phyloP scores from a whole-genome alignment of 1,140 invertebrate genomes.

The Drosophila fuyamai region DNA sequence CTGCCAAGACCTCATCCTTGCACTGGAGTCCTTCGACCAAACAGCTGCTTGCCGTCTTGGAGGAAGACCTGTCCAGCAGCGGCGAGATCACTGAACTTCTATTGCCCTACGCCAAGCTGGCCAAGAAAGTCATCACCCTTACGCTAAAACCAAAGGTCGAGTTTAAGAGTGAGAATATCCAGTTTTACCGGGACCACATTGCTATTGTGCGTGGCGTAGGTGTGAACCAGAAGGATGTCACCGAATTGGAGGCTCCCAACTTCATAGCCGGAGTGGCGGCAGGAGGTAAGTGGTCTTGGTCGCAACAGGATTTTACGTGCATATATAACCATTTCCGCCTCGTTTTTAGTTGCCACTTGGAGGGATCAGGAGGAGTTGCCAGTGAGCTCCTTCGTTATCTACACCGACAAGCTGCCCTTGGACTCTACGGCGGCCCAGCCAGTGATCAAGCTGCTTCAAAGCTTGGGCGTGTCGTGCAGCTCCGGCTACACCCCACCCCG shows the following conservation, averaged over 20 bases:
- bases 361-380: slow-evolving; percentile 54
- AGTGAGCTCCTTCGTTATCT: slow-evolving; percentile 60
- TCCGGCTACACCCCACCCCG: slow-evolving; percentile 59
- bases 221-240: slow-evolving; percentile 28
- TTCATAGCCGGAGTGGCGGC: slow-evolving; percentile 76
- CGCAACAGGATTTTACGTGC: too few species aligned
- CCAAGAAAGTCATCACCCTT: slow-evolving; percentile 69
- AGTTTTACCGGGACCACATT: slow-evolving; percentile 56
- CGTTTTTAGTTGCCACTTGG: slow-evolving; percentile 69
- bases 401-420: slow-evolving; percentile 71
- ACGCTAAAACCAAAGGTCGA: slow-evolving; percentile 75
- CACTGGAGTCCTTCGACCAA: slow-evolving; percentile 51
- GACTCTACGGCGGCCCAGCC: slow-evolving; percentile 68
- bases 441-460: slow-evolving; percentile 63
- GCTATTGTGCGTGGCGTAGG: slow-evolving; percentile 64
- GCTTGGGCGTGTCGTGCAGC: slow-evolving; percentile 51
- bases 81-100: slow-evolving; percentile 70
- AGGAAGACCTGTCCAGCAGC: slow-evolving; percentile 70
- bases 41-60: slow-evolving; percentile 58
- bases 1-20: slow-evolving; percentile 54
- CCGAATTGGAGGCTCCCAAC: slow-evolving; percentile 73
- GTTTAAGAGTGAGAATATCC: slow-evolving; percentile 75
- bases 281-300: slow-evolving; percentile 53
- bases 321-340: background rate
- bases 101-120: slow-evolving; percentile 56